phyloP scores from a whole-genome alignment of 2,888 invertebrate species.

The Cephus pygmeus region DNA sequence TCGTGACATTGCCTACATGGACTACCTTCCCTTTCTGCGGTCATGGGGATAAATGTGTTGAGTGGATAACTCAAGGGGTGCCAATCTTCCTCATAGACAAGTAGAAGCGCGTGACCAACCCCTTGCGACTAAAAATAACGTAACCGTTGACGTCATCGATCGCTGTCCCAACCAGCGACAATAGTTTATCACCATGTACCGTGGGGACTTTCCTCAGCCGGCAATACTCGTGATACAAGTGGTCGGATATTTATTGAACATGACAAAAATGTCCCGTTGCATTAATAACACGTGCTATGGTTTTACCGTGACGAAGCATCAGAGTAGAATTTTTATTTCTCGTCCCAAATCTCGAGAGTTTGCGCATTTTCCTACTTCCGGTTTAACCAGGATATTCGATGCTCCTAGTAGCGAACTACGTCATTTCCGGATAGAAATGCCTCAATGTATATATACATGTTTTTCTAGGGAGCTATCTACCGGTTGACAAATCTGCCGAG shows the following conservation, averaged over 20 bases:
- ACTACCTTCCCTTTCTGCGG: slow-evolving; percentile 17
- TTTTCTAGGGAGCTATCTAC: not conserved
- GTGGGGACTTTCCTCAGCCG: not conserved
- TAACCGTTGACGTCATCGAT: slow-evolving; percentile 53
- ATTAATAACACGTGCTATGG: slow-evolving; percentile 34
- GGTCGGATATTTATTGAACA: too few relatives aligned
- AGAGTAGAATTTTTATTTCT: not conserved
- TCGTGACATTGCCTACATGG: not conserved
- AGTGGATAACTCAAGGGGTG: slow-evolving; percentile 39
- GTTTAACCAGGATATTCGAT: not conserved
- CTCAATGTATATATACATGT: not conserved
- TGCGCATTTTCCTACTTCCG: not conserved
- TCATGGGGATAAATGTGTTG: slow-evolving; percentile 46
- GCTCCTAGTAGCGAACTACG: not conserved
- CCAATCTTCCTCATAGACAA: slow-evolving; percentile 17
- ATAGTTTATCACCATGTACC: slow-evolving; percentile 18
- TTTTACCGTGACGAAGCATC: not conserved
- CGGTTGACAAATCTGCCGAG: not conserved
- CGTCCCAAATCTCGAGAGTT: not conserved
- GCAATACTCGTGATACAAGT: not conserved
- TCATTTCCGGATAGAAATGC: not conserved
- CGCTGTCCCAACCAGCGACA: slow-evolving; percentile 38
- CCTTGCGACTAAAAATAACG: slow-evolving; percentile 46
- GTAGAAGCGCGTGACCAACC: too few relatives aligned
- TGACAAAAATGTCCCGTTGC: slow-evolving; percentile 26